Evolutionary conservation across 2,888 invertebrate genomes (phyloP), one percentile per base, ranked within the genome.

Genomic region (Nomada hirtipes): DNA sequence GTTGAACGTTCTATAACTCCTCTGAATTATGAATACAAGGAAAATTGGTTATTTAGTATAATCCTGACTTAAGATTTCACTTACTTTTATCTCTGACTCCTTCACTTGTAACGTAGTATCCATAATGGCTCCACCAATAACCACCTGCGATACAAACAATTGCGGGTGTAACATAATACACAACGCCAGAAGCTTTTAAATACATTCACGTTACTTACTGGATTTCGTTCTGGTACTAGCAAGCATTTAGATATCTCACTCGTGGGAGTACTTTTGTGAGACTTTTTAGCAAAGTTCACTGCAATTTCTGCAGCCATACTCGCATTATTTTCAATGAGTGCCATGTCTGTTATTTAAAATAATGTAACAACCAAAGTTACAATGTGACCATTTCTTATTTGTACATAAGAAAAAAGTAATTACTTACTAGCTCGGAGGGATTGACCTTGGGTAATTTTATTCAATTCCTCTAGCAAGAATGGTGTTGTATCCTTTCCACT

Each of bases 311-410:
- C 97, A 23, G 97, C 98, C 68, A 97, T 95, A 91, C 94, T 95
- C 2, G 98, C 99, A 94, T 99, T 99, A 94, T 99, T 98, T 94
- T 98, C 97, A 90, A 99, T 97, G 77, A 99, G 95, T 44, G 97
- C 98, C 89, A 98, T 97, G 94, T 99, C 98, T 98, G 84, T 36
- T 87, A 90, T 71, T 73, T 52, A 10, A 11, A 50, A 55, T 4
- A 60, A 4, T 20, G 47, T 2, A 65, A 65, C 13, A n/a, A 23
- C 72, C 23, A 23, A 57, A 36, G 2, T 13, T 10, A 55, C 0
- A 65, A 50, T 4, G 29, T 29, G 4, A 7, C 44, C 57, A 10
- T 57, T 42, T 76, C 11, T 47, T 29, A 44, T 9, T 18, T 47
- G 10, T 70, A 71, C 20, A 4, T 10, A 44, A n/a, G 20, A 15